These are phyloP conservation scores for Chymomyza amoena DNA, from an alignment of 2,888 invertebrate genomes.

Conservation along the genomic window DNA sequence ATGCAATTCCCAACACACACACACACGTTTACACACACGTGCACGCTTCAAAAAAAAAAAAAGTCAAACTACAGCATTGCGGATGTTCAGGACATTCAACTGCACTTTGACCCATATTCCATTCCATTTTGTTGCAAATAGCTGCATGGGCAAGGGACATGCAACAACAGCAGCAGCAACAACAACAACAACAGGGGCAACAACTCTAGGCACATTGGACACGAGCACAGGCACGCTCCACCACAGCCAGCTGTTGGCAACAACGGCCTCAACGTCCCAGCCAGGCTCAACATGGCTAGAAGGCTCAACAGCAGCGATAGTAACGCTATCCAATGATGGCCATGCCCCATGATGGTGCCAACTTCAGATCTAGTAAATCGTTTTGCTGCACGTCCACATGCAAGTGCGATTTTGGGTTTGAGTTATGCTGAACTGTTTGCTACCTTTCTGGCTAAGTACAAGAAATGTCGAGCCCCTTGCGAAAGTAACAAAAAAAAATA, in stretches of 20 bases:
- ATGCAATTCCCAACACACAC: conserved; percentile 67
- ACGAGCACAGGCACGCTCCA: conserved; percentile 26
- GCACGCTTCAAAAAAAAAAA: conserved; percentile 64
- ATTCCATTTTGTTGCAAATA: conserved; percentile 70
- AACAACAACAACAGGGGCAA: not conserved
- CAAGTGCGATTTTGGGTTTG: conserved; percentile 13
- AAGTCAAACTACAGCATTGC: conserved; percentile 79
- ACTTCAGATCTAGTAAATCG: conserved; percentile 14
- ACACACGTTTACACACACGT: conserved; percentile 42
- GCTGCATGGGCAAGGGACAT: conserved; percentile 45
- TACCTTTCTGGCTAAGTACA: too few relatives aligned
- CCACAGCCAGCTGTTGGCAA: conserved; percentile 42
- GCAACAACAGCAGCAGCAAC: too few relatives aligned
- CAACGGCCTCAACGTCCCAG: not conserved
- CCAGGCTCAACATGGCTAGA: not conserved
- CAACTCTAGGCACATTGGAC: conserved; percentile 13
- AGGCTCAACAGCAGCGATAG: conserved; percentile 1
- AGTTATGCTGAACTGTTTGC: conserved; percentile 16
- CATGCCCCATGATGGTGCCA: not conserved
- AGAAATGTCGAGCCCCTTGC: not conserved
- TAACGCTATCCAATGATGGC: not conserved
- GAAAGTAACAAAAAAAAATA: not conserved
- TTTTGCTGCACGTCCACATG: conserved; percentile 13
- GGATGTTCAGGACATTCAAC: conserved; percentile 79
- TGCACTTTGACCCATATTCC: conserved; percentile 79